Base-by-base conservation (phyloP, 92 coral and sea anemone species). In the Actinostola sp. region DNA sequence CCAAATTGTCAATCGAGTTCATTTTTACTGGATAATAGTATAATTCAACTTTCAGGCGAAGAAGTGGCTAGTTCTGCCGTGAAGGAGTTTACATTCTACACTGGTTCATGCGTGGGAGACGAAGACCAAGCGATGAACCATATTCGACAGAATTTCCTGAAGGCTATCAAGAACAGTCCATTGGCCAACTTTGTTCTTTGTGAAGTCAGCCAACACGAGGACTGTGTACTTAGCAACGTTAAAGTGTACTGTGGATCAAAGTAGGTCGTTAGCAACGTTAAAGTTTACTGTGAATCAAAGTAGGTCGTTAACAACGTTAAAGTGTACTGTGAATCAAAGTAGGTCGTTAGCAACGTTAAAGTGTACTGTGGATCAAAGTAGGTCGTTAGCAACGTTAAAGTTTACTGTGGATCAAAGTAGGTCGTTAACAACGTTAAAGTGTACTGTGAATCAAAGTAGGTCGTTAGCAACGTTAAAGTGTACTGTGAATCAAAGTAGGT, bases 81-180 rank as follows among this genome's bases (percentile, higher is more conserved):
- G 70, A 94, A 94, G 66, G 80, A 89, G 59, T 86, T 94, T 28
- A 94, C 93, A 14, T 92, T 92, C 59, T 94, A 88, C 86, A 87
- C 97, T 16, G 98, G 98, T 19, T 69, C 90, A 8, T 94, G 98
- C 59, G 39, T 61, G 16, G 92, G 79, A 19, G 65, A 86, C 67
- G 82, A 90, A 61, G 78, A 84, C 15, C 71, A 81, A 25, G 86
- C 92, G 19, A 67, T 94, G 65, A 70, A 67, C 44, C 87, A 76
- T 12, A 91, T 94, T 57, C 85, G 93, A 30, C 51, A 30, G 36
- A 85, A 91, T 70, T 94, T 91, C 82, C 73, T 94, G 7, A 70
- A 71, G 0, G 89, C 95, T 0, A 85, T 94, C 60, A 82, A 53
- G 28, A 75, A 88, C 60, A 85, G 85, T 66, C 97, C 93, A 41